phyloP scores from a whole-genome alignment of 2,888 invertebrate genomes.

The Lamellibrachia satsuma region DNA sequence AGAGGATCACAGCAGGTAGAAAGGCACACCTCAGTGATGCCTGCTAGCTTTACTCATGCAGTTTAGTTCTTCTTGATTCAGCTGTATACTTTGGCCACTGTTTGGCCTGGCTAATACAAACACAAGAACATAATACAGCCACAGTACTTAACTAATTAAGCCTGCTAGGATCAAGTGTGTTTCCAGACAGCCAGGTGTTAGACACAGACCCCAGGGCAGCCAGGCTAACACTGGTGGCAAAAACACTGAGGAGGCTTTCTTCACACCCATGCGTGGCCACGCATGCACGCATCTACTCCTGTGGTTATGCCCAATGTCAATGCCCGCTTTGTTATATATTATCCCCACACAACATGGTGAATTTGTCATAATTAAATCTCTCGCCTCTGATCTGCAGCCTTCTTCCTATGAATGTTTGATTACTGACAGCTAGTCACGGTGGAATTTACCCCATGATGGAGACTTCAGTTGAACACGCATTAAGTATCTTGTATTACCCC shows the following conservation, averaged over 20 bases:
- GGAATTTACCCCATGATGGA: no score
- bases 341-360: no score
- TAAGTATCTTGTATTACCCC: no score
- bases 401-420: no score
- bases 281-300: neutral
- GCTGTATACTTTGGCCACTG: neutral
- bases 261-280: no score
- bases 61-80: neutral
- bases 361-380: no score
- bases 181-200: neutral
- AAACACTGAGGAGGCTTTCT: neutral
- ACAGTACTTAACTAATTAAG: neutral
- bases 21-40: neutral
- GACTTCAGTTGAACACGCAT: no score
- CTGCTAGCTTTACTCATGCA: neutral
- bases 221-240: neutral
- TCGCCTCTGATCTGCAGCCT: no score
- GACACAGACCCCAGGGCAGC: neutral
- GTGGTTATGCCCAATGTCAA: neutral
- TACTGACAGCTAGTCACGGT: no score
- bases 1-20: neutral
- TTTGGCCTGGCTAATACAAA: neutral
- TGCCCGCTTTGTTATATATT: no score
- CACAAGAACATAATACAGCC: neutral
- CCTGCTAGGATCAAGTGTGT: neutral